Evolutionary conservation across 2,113 vertebrate genomes (phyloP).

Genomic region (Abramis brama): DNA sequence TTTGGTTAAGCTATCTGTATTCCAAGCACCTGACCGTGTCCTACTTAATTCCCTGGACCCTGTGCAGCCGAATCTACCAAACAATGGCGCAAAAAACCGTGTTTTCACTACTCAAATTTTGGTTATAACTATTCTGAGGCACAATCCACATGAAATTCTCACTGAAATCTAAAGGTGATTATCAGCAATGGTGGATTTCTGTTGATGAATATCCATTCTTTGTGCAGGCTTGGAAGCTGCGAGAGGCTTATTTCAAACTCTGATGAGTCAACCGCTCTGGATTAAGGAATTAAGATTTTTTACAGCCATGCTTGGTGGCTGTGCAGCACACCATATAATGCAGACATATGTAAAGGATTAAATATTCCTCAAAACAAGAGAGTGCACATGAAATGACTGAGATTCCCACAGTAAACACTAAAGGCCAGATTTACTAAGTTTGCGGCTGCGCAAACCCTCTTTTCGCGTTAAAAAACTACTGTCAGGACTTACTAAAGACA

Average conservation of each 20-base stretch:
- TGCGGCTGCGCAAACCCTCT: no score
- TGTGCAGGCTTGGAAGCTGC: conserved; percentile 59
- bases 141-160: conserved; percentile 52
- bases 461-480: no score
- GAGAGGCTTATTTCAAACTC: conserved; percentile 68
- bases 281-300: conserved; percentile 67
- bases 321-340: conserved; percentile 64
- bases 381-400: neutral
- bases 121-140: conserved; percentile 59
- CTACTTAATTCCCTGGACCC: conserved; percentile 48
- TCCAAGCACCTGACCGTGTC: conserved; percentile 52
- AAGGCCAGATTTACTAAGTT: no score
- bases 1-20: conserved; percentile 55
- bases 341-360: conserved; percentile 67
- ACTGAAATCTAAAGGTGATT: conserved; percentile 58
- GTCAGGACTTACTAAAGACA: no score
- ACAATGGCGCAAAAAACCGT: conserved; percentile 49
- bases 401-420: no score
- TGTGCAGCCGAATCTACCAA: conserved; percentile 42
- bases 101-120: conserved; percentile 41
- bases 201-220: conserved; percentile 65
- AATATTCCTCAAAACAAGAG: conserved; percentile 21
- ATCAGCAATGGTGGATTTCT: conserved; percentile 63
- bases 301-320: conserved; percentile 60
- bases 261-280: conserved; percentile 70